phyloP scores from a whole-genome alignment of 2,797 vertebrate species.

The Chaetophractus vellerosus region DNA sequence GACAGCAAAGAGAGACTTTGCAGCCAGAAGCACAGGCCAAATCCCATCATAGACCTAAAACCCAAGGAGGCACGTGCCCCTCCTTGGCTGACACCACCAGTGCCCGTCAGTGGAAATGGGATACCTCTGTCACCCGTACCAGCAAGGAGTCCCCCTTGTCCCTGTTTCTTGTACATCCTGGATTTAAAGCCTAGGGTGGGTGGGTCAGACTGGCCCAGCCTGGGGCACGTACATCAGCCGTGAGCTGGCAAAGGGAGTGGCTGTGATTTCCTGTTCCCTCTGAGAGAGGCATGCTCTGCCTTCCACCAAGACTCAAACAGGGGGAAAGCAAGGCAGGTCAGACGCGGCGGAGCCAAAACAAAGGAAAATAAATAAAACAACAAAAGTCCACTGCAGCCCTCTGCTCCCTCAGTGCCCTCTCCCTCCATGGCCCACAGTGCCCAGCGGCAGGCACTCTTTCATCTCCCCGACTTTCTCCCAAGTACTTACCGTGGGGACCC shows the following conservation, averaged over 20 bases:
- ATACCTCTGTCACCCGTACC: not conserved
- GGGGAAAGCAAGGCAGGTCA: not conserved
- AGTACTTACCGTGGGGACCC: accelerated
- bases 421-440: accelerated
- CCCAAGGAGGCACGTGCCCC: not conserved
- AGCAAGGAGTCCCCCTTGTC: not conserved
- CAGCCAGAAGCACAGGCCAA: accelerated
- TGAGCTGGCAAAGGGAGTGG: not conserved
- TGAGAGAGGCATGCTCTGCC: not conserved
- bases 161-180: not conserved
- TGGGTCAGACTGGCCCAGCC: not conserved
- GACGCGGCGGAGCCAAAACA: not conserved
- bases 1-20: not conserved
- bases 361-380: not conserved
- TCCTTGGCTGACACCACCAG: accelerated
- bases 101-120: accelerated
- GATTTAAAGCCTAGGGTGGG: not conserved
- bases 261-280: not conserved
- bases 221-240: too few relatives aligned
- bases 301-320: not conserved
- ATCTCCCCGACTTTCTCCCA: not conserved
- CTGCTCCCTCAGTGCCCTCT: accelerated
- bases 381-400: not conserved
- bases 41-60: not conserved
- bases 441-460: not conserved